Evolutionary conservation across 2,797 vertebrate genomes (phyloP), one percentile per base, ranked within the genome.

Genomic region (Acanthurus leucopareius): DNA sequence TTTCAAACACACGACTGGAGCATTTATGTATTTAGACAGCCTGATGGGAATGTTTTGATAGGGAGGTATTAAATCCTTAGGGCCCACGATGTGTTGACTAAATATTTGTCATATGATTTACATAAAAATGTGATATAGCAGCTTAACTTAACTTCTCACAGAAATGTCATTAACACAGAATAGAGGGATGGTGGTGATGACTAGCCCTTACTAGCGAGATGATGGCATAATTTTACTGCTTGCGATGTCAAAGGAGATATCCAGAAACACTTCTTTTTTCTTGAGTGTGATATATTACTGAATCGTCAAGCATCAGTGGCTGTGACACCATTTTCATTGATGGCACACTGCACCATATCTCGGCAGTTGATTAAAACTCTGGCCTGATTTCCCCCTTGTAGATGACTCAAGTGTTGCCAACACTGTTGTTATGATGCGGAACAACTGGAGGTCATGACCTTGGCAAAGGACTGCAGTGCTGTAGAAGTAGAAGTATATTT

Each of bases 361-460:
- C 72, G 66, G 59, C 32, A 20, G 69, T 51, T 89, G 71, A 88
- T 90, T 91, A 86, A 77, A 85, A 70, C 73, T 44, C 66, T 48
- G 64, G 59, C 64, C 53, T 65, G 76, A 84, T 84, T 86, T 83
- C 66, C 68, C 68, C n/a, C 73, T 54, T 1, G 28, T 52, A 61
- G 75, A 69, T 80, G 72, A 80, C 51, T 80, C 11, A 10, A 76
- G 73, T 54, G 73, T 82, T 76, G 62, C 79, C 77, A 75, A 20
- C 7, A 16, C 60, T 82, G 52, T 66, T 84, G 77, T 72, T 85
- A 81, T 73, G 82, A 88, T 79, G 79, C 83, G 75, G 74, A 85
- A 80, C 79, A 81, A 85, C 81, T 80, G 61, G 66, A 88, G 87
- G 89, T 86, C 67, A n/a, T 64, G 87, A 90, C 89, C 86, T 93